Evolutionary conservation across 1,140 invertebrate genomes (phyloP).

Genomic region (Patella vulgata): DNA sequence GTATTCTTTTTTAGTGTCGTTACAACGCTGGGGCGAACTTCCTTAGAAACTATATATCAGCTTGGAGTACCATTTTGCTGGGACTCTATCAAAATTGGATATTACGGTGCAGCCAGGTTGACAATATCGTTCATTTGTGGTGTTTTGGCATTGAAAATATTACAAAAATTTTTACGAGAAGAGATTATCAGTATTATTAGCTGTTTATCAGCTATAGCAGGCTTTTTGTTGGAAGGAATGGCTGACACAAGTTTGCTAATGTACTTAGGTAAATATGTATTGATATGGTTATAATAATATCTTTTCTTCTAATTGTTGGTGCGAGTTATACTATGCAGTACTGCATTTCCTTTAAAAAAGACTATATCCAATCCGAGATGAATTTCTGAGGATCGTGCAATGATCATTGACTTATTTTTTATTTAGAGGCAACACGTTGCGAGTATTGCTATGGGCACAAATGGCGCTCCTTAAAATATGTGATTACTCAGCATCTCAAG

Average conservation of each 20-base stretch:
- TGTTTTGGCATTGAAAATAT: neutral
- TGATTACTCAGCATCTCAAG: too few relatives aligned
- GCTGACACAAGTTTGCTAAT: neutral
- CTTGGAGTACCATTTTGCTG: slow-evolving; percentile 7
- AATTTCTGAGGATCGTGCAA: too few relatives aligned
- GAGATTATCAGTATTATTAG: neutral
- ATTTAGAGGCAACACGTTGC: too few relatives aligned
- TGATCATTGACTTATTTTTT: too few relatives aligned
- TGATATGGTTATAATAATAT: too few relatives aligned
- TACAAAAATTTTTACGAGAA: neutral
- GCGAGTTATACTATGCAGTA: too few relatives aligned
- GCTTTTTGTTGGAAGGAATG: neutral
- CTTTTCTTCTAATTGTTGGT: too few relatives aligned
- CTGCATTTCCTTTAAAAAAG: too few relatives aligned
- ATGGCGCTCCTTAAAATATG: too few relatives aligned
- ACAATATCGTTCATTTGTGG: neutral
- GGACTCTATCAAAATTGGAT: slow-evolving; percentile 12
- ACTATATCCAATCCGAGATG: too few relatives aligned
- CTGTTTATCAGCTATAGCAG: neutral
- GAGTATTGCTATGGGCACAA: too few relatives aligned
- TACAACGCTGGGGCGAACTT: neutral
- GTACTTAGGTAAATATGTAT: slow-evolving; percentile 3
- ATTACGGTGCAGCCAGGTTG: neutral
- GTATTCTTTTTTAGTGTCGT: neutral
- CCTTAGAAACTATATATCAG: slow-evolving; percentile 5